Evolutionary conservation across 2,888 invertebrate genomes (phyloP).

Genomic region (Poecilobothrus nobilitatus): DNA sequence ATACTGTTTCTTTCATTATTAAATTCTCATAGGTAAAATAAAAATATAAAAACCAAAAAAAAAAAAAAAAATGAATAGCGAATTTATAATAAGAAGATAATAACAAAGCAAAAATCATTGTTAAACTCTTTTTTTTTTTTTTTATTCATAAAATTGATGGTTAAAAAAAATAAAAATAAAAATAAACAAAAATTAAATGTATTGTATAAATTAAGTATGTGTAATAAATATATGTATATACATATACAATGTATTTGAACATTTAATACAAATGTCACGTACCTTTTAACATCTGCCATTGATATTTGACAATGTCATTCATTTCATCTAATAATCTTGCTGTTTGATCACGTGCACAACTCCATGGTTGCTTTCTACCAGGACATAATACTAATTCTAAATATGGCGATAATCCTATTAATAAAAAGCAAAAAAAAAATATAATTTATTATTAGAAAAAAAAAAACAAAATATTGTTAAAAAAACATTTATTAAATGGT

Average conservation of each 20-base stretch:
- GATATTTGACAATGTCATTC: slow-evolving; percentile 33
- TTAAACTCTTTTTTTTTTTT: too few species aligned
- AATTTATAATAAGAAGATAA: too few species aligned
- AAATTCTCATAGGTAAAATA: too few species aligned
- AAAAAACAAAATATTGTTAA: too few species aligned
- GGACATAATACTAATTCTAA: slow-evolving; percentile 50
- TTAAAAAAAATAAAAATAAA: neutral
- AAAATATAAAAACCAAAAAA: too few species aligned
- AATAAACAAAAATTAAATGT: neutral
- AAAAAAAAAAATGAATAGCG: too few species aligned
- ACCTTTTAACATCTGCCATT: slow-evolving; percentile 43
- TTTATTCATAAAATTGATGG: neutral
- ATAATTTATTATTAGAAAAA: neutral
- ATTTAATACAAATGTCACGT: slow-evolving; percentile 17
- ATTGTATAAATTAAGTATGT: too few species aligned
- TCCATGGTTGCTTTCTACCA: slow-evolving; percentile 46
- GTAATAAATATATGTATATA: too few species aligned
- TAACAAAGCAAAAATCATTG: too few species aligned
- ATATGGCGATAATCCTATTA: slow-evolving; percentile 46
- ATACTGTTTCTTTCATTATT: too few species aligned
- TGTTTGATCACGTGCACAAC: slow-evolving; percentile 49
- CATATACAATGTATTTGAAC: too few species aligned
- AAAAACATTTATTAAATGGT: too few species aligned
- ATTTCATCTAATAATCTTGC: slow-evolving; percentile 46
- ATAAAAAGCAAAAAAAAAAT: slow-evolving; percentile 11